phyloP scores from a whole-genome alignment of 2,888 invertebrate genomes.

The Ichneumoninae sp. region DNA sequence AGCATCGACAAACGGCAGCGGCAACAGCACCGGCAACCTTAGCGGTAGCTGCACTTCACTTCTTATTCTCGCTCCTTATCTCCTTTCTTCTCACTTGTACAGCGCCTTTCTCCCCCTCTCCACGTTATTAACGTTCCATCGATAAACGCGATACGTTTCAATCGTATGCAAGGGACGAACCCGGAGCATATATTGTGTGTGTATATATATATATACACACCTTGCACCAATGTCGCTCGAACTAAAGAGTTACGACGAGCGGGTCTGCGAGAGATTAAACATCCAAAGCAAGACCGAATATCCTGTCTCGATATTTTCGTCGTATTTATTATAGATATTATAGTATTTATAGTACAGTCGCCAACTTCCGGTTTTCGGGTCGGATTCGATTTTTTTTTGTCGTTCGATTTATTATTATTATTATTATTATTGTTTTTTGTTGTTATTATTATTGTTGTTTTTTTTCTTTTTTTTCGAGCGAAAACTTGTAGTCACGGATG shows the following conservation, averaged over 20 bases:
- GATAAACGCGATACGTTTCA: conserved; percentile 60
- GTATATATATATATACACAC: conserved; percentile 9
- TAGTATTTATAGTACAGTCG: conserved; percentile 8
- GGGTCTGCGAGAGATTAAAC: conserved; percentile 14
- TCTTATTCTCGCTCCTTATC: conserved; percentile 69
- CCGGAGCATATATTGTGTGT: neutral
- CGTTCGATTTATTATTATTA: conserved; percentile 15
- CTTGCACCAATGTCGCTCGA: conserved; percentile 16
- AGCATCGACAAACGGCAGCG: conserved; percentile 71
- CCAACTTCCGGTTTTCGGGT: conserved; percentile 16
- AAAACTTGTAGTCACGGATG: conserved; percentile 12
- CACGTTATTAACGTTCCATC: conserved; percentile 64
- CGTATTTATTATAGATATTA: neutral
- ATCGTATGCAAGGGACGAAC: conserved; percentile 46
- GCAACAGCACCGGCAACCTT: conserved; percentile 61
- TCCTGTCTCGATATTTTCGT: conserved; percentile 10
- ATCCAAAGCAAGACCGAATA: conserved; percentile 8
- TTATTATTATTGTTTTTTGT: neutral
- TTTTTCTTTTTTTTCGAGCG: neutral
- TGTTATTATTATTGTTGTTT: neutral
- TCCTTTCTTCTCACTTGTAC: conserved; percentile 42
- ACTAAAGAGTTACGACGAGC: conserved; percentile 2
- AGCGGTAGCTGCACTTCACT: conserved; percentile 47
- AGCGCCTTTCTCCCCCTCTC: conserved; percentile 13
- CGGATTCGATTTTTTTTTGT: conserved; percentile 21